Base-by-base conservation (phyloP, 2,888 invertebrate genomes). In the Ephialtes manifestator region DNA sequence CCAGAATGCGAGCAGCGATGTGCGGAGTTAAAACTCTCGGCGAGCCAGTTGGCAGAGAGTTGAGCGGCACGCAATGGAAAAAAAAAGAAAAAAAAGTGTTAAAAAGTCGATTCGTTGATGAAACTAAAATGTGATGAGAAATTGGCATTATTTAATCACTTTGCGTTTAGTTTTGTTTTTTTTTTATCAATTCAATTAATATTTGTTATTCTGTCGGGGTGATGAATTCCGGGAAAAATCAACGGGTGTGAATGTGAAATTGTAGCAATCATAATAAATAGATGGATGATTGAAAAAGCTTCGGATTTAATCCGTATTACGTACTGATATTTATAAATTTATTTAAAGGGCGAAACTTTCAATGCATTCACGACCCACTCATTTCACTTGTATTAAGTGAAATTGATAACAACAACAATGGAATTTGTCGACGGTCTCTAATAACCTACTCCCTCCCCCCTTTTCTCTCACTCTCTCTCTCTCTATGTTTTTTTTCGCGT, bases 361-460 rank as follows among this genome's bases (percentile, higher is more conserved):
- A 46, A 13, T 24, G 48, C 31, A 58, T 46, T 43, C 31, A 51
- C 60, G 43, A 18, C 48, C 20, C 24, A 65, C 58, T 60, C 39
- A 18, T 75, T 75, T 48, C 53, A 20, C 24, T 43, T 20, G 48
- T 53, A 70, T 75, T 51, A 15, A 81, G 68, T 76, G 43, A 35
- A 82, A 76, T 76, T 48, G 76, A 75, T 60, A 46, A 68, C 11
- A 39, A 48, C 58, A 58, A 43, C 35, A 24, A 74, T 75, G 53
- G 31, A 81, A 60, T 53, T 24, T 43, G 48, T 43, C 31, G 46
- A 48, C n/a, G 18, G 28, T 8, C 39, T 72, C 24, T 53, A 20
- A 2, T 58, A 43, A 2, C n/a, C 15, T n/a, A 43, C 2, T n/a
- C 8, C 31, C n/a, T 20, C 8, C 18, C 4, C 39, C 20, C 43